Evolutionary conservation across 2,113 vertebrate genomes (phyloP).

Genomic region (Chrysochloris asiatica): DNA sequence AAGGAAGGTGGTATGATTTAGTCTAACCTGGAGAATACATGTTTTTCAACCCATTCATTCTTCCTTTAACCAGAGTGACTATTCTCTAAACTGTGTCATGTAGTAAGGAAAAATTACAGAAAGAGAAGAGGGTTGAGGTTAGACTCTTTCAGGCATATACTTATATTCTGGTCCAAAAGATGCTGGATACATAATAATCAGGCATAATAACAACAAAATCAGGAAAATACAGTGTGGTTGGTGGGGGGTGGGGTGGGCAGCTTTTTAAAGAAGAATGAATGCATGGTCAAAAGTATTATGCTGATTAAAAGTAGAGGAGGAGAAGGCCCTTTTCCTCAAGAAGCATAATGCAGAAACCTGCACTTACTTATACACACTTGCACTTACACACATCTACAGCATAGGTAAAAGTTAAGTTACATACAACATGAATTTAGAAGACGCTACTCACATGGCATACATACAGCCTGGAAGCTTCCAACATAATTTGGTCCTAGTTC

Average conservation of each 20-base stretch:
- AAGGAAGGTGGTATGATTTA: neutral
- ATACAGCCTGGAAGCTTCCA: conserved; percentile 96
- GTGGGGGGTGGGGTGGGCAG: neutral
- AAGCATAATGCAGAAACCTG: no score
- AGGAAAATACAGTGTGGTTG: neutral
- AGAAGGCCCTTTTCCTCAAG: neutral
- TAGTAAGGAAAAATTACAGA: neutral
- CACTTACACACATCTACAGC: neutral
- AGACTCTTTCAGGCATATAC: neutral
- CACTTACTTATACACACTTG: neutral
- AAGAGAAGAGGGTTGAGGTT: neutral
- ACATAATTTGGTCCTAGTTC: conserved; percentile 96
- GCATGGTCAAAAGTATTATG: neutral
- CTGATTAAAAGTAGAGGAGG: neutral
- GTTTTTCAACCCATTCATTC: neutral
- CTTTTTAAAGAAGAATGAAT: neutral
- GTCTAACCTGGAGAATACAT: neutral
- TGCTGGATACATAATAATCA: neutral
- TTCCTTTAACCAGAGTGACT: neutral
- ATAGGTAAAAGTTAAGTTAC: neutral
- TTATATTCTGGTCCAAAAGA: neutral
- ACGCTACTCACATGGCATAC: conserved; percentile 92
- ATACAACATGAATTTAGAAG: neutral
- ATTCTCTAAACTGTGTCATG: conserved; percentile 1
- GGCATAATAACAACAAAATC: neutral